phyloP scores from a whole-genome alignment of 2,113 vertebrate genomes.

The Anguilla rostrata region DNA sequence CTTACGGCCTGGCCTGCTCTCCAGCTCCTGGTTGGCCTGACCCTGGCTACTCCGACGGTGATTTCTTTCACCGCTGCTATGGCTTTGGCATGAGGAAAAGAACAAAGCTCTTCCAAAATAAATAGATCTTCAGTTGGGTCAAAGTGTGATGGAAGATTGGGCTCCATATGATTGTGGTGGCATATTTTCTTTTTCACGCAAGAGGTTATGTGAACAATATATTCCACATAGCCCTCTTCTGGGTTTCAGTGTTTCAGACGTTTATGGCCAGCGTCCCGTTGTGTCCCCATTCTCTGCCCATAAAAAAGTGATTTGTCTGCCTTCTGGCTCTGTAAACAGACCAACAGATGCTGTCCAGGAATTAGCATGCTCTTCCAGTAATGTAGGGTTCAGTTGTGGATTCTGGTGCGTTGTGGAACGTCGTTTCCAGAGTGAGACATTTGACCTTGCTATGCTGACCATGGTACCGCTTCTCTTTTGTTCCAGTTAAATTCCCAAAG shows the following conservation, averaged over 20 bases:
- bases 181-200: background rate
- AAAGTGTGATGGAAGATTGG: background rate
- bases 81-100: background rate
- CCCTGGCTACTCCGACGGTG: background rate
- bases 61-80: background rate
- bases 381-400: background rate
- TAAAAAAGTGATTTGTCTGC: background rate
- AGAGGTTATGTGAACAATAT: background rate
- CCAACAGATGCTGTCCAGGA: background rate
- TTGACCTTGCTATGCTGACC: background rate
- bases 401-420: background rate
- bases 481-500: background rate
- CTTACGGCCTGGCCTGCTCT: conserved; percentile 1
- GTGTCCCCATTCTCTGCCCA: background rate
- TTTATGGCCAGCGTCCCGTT: background rate
- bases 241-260: background rate
- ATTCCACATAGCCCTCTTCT: background rate
- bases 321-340: background rate
- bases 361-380: background rate
- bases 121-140: background rate
- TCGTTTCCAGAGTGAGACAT: background rate
- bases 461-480: background rate
- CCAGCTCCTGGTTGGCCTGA: background rate
- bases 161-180: background rate
- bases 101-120: background rate